phyloP scores from a whole-genome alignment of 2,888 invertebrate species.

The Acanthosoma haemorrhoidale region DNA sequence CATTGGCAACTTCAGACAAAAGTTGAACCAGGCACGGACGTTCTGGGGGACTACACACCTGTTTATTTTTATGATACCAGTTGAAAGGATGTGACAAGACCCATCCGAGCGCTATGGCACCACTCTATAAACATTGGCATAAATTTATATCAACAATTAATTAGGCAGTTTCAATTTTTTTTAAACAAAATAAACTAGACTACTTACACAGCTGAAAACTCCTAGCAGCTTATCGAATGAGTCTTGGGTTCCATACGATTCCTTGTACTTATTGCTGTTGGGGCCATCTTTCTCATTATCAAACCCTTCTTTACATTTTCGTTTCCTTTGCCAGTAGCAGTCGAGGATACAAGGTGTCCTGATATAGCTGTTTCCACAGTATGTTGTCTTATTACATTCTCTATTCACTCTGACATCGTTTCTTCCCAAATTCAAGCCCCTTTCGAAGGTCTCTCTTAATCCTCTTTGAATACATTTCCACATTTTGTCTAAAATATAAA shows the following conservation, averaged over 20 bases:
- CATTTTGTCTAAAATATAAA: slow-evolving; percentile 20
- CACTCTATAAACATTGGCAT: slow-evolving; percentile 48
- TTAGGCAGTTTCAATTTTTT: background rate
- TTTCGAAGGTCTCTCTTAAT: slow-evolving; percentile 33
- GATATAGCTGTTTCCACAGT: background rate
- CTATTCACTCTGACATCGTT: slow-evolving; percentile 26
- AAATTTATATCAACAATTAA: background rate
- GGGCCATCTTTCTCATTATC: background rate
- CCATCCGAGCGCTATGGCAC: slow-evolving; percentile 58
- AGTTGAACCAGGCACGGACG: background rate
- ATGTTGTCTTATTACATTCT: slow-evolving; percentile 25
- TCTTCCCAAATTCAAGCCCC: slow-evolving; percentile 25
- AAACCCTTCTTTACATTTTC: background rate
- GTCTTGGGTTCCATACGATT: background rate
- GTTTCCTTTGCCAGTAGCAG: background rate
- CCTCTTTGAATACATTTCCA: slow-evolving; percentile 36
- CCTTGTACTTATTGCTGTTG: background rate
- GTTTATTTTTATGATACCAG: slow-evolving; percentile 41
- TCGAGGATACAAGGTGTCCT: background rate
- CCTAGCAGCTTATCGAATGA: slow-evolving; percentile 28
- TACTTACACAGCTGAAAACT: slow-evolving; percentile 36
- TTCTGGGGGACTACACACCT: background rate
- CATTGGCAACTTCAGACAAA: slow-evolving; percentile 16
- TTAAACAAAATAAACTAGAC: too few species aligned
- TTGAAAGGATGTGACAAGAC: slow-evolving; percentile 56